Evolutionary conservation across 2,797 vertebrate genomes (phyloP), one percentile per base, ranked within the genome.

Genomic region (Sebastes umbrosus): DNA sequence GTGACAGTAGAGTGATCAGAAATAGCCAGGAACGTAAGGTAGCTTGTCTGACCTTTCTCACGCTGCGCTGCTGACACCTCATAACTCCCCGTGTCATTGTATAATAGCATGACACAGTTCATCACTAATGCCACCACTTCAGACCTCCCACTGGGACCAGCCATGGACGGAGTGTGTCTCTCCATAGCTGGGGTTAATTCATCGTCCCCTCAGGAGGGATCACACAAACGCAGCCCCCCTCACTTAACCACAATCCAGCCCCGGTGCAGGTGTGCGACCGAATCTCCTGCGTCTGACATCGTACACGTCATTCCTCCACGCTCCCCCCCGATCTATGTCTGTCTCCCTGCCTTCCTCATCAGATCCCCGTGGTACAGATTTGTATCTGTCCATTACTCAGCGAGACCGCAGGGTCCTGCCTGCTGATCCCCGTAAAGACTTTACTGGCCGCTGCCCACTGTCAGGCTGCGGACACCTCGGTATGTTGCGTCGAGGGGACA

Each of bases 331-430:
- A 4, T 29, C 8, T 10, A 1, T 9, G 25, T 27, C 77, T 68
- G 60, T 74, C 81, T 64, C 27, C 5, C 34, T 32, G 32, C 39
- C 73, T 25, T 62, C 84, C 80, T 77, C 65, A 60, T 76, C 79
- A 29, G 70, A 77, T 86, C 83, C 69, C 83, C 8, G 2, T 18
- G 77, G 67, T 81, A 59, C 65, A 71, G 62, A 84, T 87, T 80
- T 84, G 81, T 82, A 88, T 87, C 82, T 65, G 73, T 83, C 62
- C 77, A 89, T 89, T 84, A 79, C 67, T 85, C 73, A 84, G 74
- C 4, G 8, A 64, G 64, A 50, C 82, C 16, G 1, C 25, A 16
- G 84, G 57, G 79, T 79, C 70, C 86, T 16, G 57, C 46, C 36
- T 66, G 83, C 81, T 71, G 88, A 83, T 84, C 85, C 75, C 71